A percentile compares a stretch with the other conserved stretches of the same genome.
phyloP scores from a whole-genome alignment of 1,140 invertebrate genomes.

The Hyposmocoma kahamanoa region DNA sequence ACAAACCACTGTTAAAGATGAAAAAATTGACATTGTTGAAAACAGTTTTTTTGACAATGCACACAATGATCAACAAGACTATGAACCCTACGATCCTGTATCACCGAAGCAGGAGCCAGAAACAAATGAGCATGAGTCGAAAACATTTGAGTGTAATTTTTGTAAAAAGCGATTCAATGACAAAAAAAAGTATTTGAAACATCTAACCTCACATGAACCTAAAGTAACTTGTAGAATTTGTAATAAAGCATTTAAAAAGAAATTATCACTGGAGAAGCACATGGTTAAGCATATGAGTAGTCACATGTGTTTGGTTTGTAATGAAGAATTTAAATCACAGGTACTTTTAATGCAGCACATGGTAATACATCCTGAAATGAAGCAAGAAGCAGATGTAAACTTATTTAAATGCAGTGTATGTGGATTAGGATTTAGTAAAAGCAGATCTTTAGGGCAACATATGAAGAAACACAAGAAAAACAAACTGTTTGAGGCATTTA shows the following conservation, averaged over 20 bases:
- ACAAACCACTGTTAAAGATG: slow-evolving; percentile 30
- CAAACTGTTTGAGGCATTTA: slow-evolving; percentile 10
- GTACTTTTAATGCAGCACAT: slow-evolving; percentile 29
- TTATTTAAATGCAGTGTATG: slow-evolving; percentile 47
- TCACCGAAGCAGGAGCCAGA: slow-evolving; percentile 3
- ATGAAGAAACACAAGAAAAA: slow-evolving; percentile 31
- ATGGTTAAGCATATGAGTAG: slow-evolving; percentile 32
- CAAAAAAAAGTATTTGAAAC: slow-evolving; percentile 34
- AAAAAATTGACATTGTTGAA: slow-evolving; percentile 26
- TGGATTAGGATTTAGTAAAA: slow-evolving; percentile 35
- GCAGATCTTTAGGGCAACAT: slow-evolving; percentile 31
- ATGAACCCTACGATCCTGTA: background rate
- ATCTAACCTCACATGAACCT: slow-evolving; percentile 27
- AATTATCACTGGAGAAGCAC: slow-evolving; percentile 38
- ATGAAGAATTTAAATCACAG: slow-evolving; percentile 24
- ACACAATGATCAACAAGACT: slow-evolving; percentile 1
- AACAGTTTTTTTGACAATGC: slow-evolving; percentile 8
- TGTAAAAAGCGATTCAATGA: slow-evolving; percentile 33
- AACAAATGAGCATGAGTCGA: slow-evolving; percentile 5
- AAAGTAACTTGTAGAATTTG: slow-evolving; percentile 32
- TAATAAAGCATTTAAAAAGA: slow-evolving; percentile 39
- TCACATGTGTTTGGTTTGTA: slow-evolving; percentile 23
- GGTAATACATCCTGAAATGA: slow-evolving; percentile 17
- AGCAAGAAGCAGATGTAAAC: slow-evolving; percentile 16
- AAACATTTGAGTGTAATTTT: slow-evolving; percentile 17